Evolutionary conservation across 2,888 invertebrate genomes (phyloP).

Genomic region (Philereme vetulata): DNA sequence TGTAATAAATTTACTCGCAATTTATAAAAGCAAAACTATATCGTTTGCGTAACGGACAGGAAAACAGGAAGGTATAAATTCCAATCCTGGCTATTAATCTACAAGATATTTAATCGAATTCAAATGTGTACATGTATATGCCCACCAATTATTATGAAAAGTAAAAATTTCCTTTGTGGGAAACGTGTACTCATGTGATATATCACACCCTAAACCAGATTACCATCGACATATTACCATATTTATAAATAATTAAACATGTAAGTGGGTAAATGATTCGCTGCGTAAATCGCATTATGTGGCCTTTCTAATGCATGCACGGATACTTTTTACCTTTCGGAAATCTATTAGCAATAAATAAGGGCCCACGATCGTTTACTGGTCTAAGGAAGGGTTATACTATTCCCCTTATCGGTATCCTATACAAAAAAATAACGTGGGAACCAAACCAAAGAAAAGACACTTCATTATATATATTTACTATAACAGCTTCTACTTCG

Average conservation of each 20-base stretch:
- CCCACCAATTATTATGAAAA: background rate
- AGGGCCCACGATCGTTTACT: slow-evolving; percentile 72
- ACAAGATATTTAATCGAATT: background rate
- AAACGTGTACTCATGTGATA: slow-evolving; percentile 9
- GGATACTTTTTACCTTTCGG: slow-evolving; percentile 64
- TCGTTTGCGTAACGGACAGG: no score
- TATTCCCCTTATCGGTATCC: slow-evolving; percentile 78
- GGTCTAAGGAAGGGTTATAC: slow-evolving; percentile 77
- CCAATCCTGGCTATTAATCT: no score
- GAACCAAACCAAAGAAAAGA: slow-evolving; percentile 76
- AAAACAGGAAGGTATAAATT: no score
- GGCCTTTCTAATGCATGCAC: slow-evolving; percentile 64
- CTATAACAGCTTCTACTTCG: slow-evolving; percentile 59
- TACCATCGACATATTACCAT: slow-evolving; percentile 21
- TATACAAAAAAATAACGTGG: slow-evolving; percentile 80
- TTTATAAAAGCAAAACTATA: no score
- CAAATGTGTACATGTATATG: no score
- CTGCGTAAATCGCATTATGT: slow-evolving; percentile 49
- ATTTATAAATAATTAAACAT: slow-evolving; percentile 21
- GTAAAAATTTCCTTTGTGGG: background rate
- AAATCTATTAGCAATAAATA: slow-evolving; percentile 82
- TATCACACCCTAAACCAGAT: slow-evolving; percentile 14
- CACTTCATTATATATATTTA: slow-evolving; percentile 70
- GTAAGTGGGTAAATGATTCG: slow-evolving; percentile 24
- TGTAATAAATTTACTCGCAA: no score